phyloP scores from a whole-genome alignment of 1,140 invertebrate species.

The Bicyclus anynana region DNA sequence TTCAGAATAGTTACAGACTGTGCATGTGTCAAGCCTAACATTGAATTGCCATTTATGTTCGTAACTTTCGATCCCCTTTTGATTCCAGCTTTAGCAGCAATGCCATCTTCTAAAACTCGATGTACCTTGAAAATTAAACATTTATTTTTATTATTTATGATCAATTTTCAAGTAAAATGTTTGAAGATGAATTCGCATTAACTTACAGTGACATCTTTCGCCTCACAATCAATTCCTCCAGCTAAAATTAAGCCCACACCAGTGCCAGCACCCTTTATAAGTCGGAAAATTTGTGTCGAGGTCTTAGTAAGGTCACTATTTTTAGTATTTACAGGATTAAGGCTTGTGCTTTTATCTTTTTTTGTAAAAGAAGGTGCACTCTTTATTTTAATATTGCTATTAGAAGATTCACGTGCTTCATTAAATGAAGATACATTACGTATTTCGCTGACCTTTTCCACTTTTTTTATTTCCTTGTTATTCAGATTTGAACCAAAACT shows the following conservation, averaged over 20 bases:
- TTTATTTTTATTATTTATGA: no score
- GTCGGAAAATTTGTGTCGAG: constrained; percentile 47
- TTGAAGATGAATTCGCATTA: no score
- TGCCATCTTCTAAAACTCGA: constrained; percentile 89
- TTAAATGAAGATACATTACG: constrained; percentile 6
- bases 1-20: constrained; percentile 92
- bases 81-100: constrained; percentile 92
- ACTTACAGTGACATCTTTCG: constrained; percentile 92
- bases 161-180: no score
- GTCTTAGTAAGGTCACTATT: constrained; percentile 14
- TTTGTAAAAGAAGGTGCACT: not conserved
- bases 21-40: constrained; percentile 88
- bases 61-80: constrained; percentile 91
- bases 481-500: not conserved
- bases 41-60: constrained; percentile 91
- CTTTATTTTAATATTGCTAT: constrained; percentile 3
- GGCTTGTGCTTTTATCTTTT: constrained; percentile 6
- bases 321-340: constrained; percentile 9
- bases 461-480: constrained; percentile 5
- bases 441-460: constrained; percentile 25
- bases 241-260: constrained; percentile 92
- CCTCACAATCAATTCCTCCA: constrained; percentile 92
- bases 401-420: constrained; percentile 10
- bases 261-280: constrained; percentile 78
- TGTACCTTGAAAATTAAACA: constrained; percentile 90